Percentiles rank a stretch among this genome's conserved stretches.
Evolutionary conservation across 2,888 invertebrate species (phyloP).

Genomic region (Ormyrus pomaceus): DNA sequence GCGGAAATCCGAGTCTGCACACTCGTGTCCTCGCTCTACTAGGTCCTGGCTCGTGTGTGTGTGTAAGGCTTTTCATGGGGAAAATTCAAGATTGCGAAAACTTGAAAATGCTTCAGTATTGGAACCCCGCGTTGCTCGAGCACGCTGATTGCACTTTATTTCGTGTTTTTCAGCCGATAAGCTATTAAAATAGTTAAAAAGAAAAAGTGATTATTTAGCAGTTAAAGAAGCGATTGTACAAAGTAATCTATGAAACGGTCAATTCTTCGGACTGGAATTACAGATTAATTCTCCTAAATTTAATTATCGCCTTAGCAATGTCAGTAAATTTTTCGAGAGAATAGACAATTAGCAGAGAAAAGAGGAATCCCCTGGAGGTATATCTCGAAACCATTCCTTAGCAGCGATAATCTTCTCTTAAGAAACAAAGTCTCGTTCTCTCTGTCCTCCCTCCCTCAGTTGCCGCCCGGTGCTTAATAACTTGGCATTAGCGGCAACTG

Average conservation of each 20-base stretch:
- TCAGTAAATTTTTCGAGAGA: constrained; percentile 22
- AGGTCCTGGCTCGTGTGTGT: neutral
- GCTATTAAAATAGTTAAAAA: too few relatives aligned
- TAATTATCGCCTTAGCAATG: constrained; percentile 9
- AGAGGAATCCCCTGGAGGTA: constrained; percentile 5
- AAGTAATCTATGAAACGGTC: too few relatives aligned
- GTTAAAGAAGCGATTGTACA: too few relatives aligned
- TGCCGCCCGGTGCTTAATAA: constrained; percentile 58
- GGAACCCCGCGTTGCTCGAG: too few relatives aligned
- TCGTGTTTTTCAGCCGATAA: too few relatives aligned
- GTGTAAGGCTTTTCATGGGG: neutral
- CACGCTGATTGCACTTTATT: too few relatives aligned
- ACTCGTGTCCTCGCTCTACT: neutral
- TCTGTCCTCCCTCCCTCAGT: constrained; percentile 38
- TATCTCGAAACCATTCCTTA: constrained; percentile 5
- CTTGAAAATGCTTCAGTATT: too few relatives aligned
- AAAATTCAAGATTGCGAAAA: too few relatives aligned
- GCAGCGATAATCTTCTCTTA: constrained; percentile 34
- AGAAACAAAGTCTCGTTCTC: constrained; percentile 37
- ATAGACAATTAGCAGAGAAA: constrained; percentile 24
- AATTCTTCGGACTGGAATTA: neutral
- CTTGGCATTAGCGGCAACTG: constrained; percentile 60
- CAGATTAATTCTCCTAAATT: neutral
- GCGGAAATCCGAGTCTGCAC: constrained; percentile 21
- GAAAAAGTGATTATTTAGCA: too few relatives aligned